Base-by-base conservation (phyloP, 2,113 vertebrate species). In the Corythoichthys intestinalis region DNA sequence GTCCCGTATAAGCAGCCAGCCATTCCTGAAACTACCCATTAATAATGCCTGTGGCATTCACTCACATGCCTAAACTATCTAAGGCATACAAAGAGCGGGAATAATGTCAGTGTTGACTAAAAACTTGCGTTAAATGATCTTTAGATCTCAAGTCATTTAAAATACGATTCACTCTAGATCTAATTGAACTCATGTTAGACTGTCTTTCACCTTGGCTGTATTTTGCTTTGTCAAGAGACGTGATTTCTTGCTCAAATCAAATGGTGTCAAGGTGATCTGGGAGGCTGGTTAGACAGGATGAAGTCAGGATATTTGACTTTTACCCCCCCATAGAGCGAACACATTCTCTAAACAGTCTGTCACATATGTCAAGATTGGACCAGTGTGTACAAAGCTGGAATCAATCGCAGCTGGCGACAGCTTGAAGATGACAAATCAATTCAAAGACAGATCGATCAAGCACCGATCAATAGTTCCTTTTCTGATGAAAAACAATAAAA, bases 361-460 rank as follows among this genome's bases (percentile, higher is more conserved):
- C 49, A 28, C 44, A 44, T 3, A n/a, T n/a, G 46, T 14, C 60
- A 70, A 76, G 14, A 62, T 39, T 74, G 72, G 70, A 76, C 34
- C 59, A 50, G 15, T 35, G 17, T 14, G 13, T 39, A 14, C 47
- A 44, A 63, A 14, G 72, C 73, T 71, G 49, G 64, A 71, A 82
- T 62, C 62, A 35, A 65, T 62, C 38, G 38, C 35, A 73, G 20
- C 44, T 64, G n/a, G 15, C 74, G 67, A 44, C 62, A 37, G 34
- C 59, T 65, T 34, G n/a, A 79, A 83, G 76, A 72, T 61, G 60
- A 78, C 63, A 56, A 57, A 85, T 85, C 75, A 39, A 82, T 81
- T 54, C 34, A 79, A 73, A 54, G 72, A 87, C 58, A 35, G n/a
- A 71, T 67, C 3, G 7, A 78, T 70, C 54, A 11, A 44, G 44